Evolutionary conservation across 2,888 invertebrate species (phyloP).

Genomic region (Aproaerema taeniolella): DNA sequence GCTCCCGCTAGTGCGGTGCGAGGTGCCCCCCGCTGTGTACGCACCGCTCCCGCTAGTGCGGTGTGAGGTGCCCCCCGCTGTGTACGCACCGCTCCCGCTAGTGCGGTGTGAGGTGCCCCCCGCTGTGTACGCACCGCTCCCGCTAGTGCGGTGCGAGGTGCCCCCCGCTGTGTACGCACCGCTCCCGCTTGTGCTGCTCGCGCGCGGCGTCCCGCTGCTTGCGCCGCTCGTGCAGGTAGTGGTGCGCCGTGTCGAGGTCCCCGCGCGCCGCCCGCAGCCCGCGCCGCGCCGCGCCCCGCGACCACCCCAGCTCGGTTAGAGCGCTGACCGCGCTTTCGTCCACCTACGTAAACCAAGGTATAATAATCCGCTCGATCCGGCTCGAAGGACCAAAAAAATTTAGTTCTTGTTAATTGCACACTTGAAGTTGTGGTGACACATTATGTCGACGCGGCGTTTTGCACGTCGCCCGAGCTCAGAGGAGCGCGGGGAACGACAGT

Average conservation of each 20-base stretch:
- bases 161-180: neutral
- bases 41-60: too few species aligned
- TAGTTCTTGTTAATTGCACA: too few species aligned
- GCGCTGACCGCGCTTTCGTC: slow-evolving; percentile 41
- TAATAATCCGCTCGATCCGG: too few species aligned
- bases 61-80: neutral
- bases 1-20: too few species aligned
- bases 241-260: slow-evolving; percentile 79
- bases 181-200: slow-evolving; percentile 35
- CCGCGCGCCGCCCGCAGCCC: slow-evolving; percentile 71
- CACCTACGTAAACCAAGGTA: too few species aligned
- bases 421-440: too few species aligned
- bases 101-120: neutral
- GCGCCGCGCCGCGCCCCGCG: slow-evolving; percentile 81
- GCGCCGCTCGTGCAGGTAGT: slow-evolving; percentile 78
- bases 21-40: too few species aligned
- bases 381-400: too few species aligned
- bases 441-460: too few species aligned
- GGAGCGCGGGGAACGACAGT: too few species aligned
- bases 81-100: too few species aligned
- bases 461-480: too few species aligned
- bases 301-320: slow-evolving; percentile 78
- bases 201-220: slow-evolving; percentile 67
- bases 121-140: neutral
- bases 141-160: neutral